Percentiles rank a stretch among this genome's conserved stretches.
phyloP scores from a whole-genome alignment of 1,140 invertebrate genomes.

The Sycophila sp. region DNA sequence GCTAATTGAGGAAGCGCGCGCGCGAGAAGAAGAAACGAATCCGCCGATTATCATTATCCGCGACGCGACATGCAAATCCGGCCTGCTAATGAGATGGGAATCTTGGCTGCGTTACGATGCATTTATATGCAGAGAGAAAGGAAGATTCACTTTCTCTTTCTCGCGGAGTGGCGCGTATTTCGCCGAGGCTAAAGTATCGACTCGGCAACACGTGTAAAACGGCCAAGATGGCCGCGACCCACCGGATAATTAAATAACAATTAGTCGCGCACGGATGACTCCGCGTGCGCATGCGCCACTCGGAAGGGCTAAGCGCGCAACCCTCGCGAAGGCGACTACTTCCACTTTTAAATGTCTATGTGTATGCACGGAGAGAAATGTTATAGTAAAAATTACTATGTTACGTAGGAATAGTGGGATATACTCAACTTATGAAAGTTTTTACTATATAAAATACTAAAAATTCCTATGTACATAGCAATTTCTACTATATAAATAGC shows the following conservation, averaged over 20 bases:
- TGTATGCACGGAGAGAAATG: no score
- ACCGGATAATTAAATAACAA: slow-evolving; percentile 64
- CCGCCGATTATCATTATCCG: no score
- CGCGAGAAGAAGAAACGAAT: not conserved
- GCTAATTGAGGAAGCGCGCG: not conserved
- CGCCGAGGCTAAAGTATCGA: slow-evolving; percentile 39
- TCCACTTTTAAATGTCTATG: no score
- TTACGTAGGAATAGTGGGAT: no score
- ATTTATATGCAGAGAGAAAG: no score
- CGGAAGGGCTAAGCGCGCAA: slow-evolving; percentile 45
- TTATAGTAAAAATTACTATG: no score
- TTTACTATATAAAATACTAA: no score
- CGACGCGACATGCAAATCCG: not conserved
- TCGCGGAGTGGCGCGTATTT: not conserved
- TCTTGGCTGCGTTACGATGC: not conserved
- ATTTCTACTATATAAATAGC: no score
- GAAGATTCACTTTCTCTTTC: not conserved
- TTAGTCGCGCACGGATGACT: no score
- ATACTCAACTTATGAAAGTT: no score
- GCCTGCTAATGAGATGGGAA: slow-evolving; percentile 19
- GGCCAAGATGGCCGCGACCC: slow-evolving; percentile 50
- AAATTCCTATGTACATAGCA: no score
- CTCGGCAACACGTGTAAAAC: slow-evolving; percentile 60
- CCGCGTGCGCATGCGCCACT: slow-evolving; percentile 59
- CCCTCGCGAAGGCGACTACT: no score